phyloP scores from a whole-genome alignment of 92 coral and sea anemone species.

The Ricordea florida region DNA sequence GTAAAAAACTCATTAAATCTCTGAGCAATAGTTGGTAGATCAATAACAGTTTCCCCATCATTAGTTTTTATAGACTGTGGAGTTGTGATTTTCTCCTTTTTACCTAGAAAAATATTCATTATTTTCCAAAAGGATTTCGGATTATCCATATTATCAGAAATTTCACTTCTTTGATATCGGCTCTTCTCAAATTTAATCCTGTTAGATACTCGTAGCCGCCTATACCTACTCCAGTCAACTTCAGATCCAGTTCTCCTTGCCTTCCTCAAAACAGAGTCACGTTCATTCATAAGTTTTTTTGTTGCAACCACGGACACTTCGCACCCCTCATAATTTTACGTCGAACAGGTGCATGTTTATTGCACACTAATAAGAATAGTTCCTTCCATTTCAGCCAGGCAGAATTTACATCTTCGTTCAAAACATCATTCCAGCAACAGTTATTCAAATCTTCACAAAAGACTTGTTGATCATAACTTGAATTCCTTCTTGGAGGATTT shows the following conservation, averaged over 20 bases:
- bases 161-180: constrained; percentile 15
- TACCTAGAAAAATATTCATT: constrained; percentile 26
- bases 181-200: constrained; percentile 28
- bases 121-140: constrained; percentile 28
- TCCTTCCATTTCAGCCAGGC: too few species aligned
- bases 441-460: too few species aligned
- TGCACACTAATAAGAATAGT: too few species aligned
- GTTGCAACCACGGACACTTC: too few species aligned
- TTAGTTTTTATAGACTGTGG: constrained; percentile 29
- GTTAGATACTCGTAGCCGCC: constrained; percentile 32
- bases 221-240: too few species aligned
- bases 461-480: background rate
- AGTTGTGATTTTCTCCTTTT: background rate
- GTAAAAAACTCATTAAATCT: constrained; percentile 21
- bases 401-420: too few species aligned
- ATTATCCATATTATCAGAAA: constrained; percentile 23
- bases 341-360: too few species aligned
- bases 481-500: background rate
- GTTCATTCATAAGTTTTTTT: too few species aligned
- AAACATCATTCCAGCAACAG: too few species aligned
- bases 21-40: constrained; percentile 5
- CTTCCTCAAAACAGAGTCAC: too few species aligned
- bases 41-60: constrained; percentile 1
- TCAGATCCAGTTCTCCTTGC: too few species aligned
- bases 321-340: too few species aligned